Evolutionary conservation across 2,113 vertebrate genomes (phyloP), one percentile per base, ranked within the genome.

Genomic region (Chelonoidis abingdonii): DNA sequence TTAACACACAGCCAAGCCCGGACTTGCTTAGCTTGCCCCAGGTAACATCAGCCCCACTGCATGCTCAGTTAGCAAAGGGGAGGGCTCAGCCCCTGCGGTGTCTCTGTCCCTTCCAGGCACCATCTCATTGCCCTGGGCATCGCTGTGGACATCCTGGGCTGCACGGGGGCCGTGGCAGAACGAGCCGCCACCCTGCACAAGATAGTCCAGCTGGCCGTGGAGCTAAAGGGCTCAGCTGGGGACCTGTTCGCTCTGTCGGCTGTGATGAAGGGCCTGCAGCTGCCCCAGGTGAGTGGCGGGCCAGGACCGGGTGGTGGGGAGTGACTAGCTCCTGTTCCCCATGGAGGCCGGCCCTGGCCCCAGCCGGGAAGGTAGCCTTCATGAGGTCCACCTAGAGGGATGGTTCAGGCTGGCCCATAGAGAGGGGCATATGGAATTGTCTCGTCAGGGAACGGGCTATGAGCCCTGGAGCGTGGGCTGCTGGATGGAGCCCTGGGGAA

Each of bases 241-340:
- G 97, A 99, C 96, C 98, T 99, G 53, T 99, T 98, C 41, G 98
- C 98, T 56, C 98, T 99, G 96, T 99, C 99, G 1, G 99, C 99
- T 0, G 98, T 99, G 94, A 99, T 99, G 99, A 98, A 98, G 81
- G 98, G 98, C 35, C 97, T 99, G 95, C 99, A 99, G 90, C 95
- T 99, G 97, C 99, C 99, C 54, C 99, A 99, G 98, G 99, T 99
- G 56, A 90, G 92, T 52, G 24, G 17, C 24, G 27, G 50, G 7
- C 53, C 14, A 44, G 44, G 44, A 44, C 44, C 44, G 6, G 44
- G 44, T 44, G 44, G 76, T 27, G n/a, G n/a, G 31, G 35, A 19
- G 41, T 57, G 11, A 4, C 41, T 22, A 21, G 8, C 10, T 57
- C 81, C 27, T 50, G 38, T 9, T 59, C 56, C 57, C 9, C 13